Conservation (phyloP, 2,113 vertebrate species). For the Pontoporia blainvillei region DNA sequence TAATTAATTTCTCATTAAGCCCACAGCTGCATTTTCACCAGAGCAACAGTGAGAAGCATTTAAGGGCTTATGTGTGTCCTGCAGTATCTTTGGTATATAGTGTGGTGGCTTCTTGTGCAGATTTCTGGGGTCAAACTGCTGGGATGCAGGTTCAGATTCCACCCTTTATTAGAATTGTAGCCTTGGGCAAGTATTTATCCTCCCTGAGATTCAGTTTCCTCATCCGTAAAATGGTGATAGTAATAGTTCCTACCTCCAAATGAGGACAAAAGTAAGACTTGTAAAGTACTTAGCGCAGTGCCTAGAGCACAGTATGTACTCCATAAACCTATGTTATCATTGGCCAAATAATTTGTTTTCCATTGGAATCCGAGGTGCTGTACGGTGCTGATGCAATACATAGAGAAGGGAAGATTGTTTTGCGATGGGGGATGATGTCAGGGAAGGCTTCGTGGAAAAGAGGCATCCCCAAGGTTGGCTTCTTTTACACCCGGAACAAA, state of each 20-base stretch:
- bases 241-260: not conserved
- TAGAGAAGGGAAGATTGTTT: not conserved
- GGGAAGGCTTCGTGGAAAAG: not conserved
- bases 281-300: not conserved
- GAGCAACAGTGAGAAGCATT: not conserved
- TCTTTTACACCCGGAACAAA: not conserved
- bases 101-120: not conserved
- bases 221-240: not conserved
- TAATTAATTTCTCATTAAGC: slow-evolving; percentile 46
- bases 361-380: not conserved
- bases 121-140: not conserved
- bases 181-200: not conserved
- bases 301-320: not conserved
- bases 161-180: not conserved
- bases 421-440: not conserved
- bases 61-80: too few relatives aligned
- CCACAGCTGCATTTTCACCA: not conserved
- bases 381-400: too few relatives aligned
- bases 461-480: not conserved
- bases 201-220: not conserved
- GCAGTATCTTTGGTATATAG: not conserved
- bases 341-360: not conserved
- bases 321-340: not conserved
- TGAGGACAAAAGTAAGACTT: not conserved
- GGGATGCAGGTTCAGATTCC: not conserved